Conservation (phyloP, 2,113 vertebrate genomes). For the Acanthochromis polyacanthus region DNA sequence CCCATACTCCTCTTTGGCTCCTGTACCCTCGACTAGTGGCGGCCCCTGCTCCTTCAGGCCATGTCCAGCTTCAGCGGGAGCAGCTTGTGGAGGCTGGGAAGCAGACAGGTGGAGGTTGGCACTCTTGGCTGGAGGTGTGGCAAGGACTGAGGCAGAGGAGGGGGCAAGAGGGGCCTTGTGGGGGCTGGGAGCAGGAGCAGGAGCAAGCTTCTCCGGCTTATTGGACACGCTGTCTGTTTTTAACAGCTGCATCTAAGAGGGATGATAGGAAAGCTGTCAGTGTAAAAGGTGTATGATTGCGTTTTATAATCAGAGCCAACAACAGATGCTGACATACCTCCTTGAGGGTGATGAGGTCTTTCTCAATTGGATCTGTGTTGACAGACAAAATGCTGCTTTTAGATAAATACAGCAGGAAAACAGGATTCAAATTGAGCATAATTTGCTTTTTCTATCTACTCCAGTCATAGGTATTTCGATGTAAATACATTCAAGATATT, state of each 20-base stretch:
- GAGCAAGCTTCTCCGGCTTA: constrained; percentile 62
- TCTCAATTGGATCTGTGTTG: constrained; percentile 69
- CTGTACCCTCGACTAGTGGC: constrained; percentile 37
- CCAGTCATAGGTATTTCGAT: background rate
- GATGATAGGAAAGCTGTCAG: background rate
- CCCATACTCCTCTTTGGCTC: constrained; percentile 90
- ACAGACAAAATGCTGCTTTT: constrained; percentile 23
- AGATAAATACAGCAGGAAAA: background rate
- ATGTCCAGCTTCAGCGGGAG: constrained; percentile 42
- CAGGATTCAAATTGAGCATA: background rate
- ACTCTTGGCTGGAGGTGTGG: constrained; percentile 57
- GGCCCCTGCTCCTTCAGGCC: constrained; percentile 50
- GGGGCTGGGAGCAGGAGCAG: constrained; percentile 29
- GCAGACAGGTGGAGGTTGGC: constrained; percentile 18
- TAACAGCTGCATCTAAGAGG: constrained; percentile 70
- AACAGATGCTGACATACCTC: constrained; percentile 66
- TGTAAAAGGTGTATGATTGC: background rate
- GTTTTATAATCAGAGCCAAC: background rate
- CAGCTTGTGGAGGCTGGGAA: constrained; percentile 37
- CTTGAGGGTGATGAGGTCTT: constrained; percentile 77
- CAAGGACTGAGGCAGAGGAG: constrained; percentile 45
- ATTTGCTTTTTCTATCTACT: background rate
- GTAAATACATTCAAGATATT: background rate
- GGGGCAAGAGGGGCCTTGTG: constrained; percentile 46
- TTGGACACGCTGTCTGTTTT: constrained; percentile 74